Evolutionary conservation across 1,140 invertebrate species (phyloP).

Genomic region (Micrasema minimum): DNA sequence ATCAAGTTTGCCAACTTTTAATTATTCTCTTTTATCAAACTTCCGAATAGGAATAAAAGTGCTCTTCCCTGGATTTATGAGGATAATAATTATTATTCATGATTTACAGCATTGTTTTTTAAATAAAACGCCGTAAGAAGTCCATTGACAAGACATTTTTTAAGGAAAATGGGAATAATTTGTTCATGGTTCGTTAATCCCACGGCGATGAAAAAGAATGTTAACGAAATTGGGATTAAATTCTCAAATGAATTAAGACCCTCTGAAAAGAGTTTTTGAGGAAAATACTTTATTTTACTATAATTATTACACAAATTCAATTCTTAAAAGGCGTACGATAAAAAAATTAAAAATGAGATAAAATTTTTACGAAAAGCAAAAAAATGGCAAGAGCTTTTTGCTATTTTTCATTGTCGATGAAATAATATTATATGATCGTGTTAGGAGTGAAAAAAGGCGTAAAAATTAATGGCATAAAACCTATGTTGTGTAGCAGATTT

Average conservation of each 20-base stretch:
- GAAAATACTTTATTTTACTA: background rate
- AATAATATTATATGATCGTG: constrained; percentile 19
- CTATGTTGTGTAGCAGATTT: background rate
- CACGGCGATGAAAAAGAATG: background rate
- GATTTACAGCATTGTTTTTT: constrained; percentile 11
- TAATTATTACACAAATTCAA: too few species aligned
- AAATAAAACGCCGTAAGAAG: constrained; percentile 24
- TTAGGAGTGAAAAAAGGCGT: too few species aligned
- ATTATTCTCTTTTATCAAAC: constrained; percentile 27
- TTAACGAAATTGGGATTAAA: constrained; percentile 8
- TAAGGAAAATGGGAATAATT: constrained; percentile 11
- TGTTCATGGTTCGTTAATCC: constrained; percentile 19
- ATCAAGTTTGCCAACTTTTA: constrained; percentile 12
- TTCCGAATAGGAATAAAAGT: constrained; percentile 9
- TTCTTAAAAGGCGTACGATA: too few species aligned
- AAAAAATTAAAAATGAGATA: too few species aligned
- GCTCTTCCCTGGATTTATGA: constrained; percentile 7
- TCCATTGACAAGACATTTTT: constrained; percentile 18
- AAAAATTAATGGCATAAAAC: too few species aligned
- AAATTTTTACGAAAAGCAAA: too few species aligned
- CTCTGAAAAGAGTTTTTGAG: background rate
- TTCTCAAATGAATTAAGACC: constrained; percentile 4
- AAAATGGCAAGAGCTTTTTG: too few species aligned
- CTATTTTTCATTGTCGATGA: background rate
- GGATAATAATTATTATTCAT: constrained; percentile 13